Base-by-base conservation (phyloP, 2,113 vertebrate genomes). In the Sander vitreus region DNA sequence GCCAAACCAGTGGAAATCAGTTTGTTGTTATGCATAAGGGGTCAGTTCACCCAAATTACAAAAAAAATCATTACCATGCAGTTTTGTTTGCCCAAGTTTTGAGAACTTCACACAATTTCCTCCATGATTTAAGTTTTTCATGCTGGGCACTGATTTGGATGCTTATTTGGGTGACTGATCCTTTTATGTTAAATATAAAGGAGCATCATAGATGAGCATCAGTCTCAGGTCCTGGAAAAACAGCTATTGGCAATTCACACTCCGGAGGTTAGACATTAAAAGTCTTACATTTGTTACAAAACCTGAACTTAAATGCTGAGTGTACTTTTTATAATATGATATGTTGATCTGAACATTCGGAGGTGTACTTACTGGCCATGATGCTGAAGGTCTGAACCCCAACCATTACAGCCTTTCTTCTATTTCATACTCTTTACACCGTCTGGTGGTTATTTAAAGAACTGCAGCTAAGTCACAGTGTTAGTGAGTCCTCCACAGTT, bases 361-460 rank as follows among this genome's bases (percentile, higher is more conserved):
- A 58, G 62, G 50, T 72, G 66, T 27, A 16, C 19, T 48, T 54
- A 30, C 47, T 39, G 30, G 23, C 30, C 33, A 65, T 6, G 16
- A 60, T 10, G 5, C 21, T 39, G 2, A 16, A 71, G 16, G 36
- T 47, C 62, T 59, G 25, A 66, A 7, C 19, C 59, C 30, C 55
- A 69, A 48, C 30, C 43, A 67, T 36, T 19, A 47, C 62, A 64
- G 55, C 60, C 58, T 73, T 6, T n/a, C 13, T n/a, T 78, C 65
- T 55, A 13, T 51, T 23, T 65, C 3, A 12, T 73, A 9, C 72
- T 65, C 68, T n/a, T 36, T 47, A 65, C 74, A 14, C 87, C 90
- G 50, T 78, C 94, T 91, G 70, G 92, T 91, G 94, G 90, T 59
- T 58, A n/a, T 15, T 18, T 2, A n/a, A 1, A 48, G 65, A 78